A percentile compares a stretch with the other conserved stretches of the same genome.
These are phyloP conservation scores for Argyrosomus japonicus DNA, from an alignment of 2,113 vertebrate species.

Conservation along the genomic window DNA sequence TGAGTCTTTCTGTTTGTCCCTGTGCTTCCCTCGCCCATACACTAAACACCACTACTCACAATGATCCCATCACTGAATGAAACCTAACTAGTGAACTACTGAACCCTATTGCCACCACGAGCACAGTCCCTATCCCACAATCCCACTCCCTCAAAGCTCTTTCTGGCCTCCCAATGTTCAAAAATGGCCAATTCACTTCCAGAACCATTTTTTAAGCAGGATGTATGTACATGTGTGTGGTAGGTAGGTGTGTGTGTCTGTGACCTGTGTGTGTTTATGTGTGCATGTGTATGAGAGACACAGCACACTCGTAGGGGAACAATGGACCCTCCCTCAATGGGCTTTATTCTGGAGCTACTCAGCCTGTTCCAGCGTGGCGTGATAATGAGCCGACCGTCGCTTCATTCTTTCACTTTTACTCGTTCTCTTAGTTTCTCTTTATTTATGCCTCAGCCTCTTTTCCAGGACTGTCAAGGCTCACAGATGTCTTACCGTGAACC, in stretches of 20 bases:
- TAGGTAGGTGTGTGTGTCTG: background rate
- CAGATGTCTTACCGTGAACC: conserved; percentile 36
- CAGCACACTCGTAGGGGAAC: conserved; percentile 65
- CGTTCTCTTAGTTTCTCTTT: conserved; percentile 41
- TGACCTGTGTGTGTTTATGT: conserved; percentile 25
- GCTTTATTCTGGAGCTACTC: conserved; percentile 80
- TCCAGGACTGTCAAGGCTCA: conserved; percentile 9
- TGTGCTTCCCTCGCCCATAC: conserved; percentile 16
- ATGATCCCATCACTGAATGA: conserved; percentile 36
- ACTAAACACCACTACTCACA: conserved; percentile 24
- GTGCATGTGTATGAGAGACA: conserved; percentile 47
- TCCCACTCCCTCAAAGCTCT: conserved; percentile 42
- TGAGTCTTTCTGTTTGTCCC: conserved; percentile 10
- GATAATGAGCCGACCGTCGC: conserved; percentile 54
- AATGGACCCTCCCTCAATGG: conserved; percentile 77
- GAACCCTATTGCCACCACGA: conserved; percentile 48
- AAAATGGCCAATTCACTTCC: conserved; percentile 68
- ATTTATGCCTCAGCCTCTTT: conserved; percentile 30
- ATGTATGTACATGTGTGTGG: conserved; percentile 21
- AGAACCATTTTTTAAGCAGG: conserved; percentile 66
- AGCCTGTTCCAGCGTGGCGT: conserved; percentile 71
- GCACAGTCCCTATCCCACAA: conserved; percentile 15
- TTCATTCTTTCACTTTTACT: conserved; percentile 52
- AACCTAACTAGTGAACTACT: conserved; percentile 32
- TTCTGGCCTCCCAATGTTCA: conserved; percentile 56